These are phyloP conservation scores for Drosophila picticornis DNA, from an alignment of 2,888 invertebrate genomes.

Conservation along the genomic window DNA sequence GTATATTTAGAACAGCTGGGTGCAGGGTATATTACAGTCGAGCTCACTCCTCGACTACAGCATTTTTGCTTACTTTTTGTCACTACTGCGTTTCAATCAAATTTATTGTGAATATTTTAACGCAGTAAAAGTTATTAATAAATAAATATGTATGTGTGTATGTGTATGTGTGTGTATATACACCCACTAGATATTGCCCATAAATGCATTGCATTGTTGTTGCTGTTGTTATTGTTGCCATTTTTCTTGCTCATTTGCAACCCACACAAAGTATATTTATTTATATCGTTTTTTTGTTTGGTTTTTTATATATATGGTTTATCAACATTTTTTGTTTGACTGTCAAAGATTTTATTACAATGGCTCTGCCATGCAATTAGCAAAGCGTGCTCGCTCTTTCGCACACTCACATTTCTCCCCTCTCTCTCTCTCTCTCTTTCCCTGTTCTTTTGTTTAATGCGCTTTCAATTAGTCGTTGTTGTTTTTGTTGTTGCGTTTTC, in stretches of 20 bases:
- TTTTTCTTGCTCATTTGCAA: constrained; percentile 54
- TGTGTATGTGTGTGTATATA: constrained; percentile 12
- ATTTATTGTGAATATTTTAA: constrained; percentile 55
- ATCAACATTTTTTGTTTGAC: constrained; percentile 64
- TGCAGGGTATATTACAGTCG: background rate
- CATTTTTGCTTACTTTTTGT: background rate
- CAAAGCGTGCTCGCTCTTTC: background rate
- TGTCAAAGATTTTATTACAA: constrained; percentile 53
- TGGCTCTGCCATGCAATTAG: constrained; percentile 30
- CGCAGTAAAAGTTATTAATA: background rate
- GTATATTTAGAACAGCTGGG: background rate
- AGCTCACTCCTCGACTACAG: background rate
- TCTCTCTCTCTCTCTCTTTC: background rate
- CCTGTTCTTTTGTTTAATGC: constrained; percentile 27
- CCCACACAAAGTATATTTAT: constrained; percentile 60
- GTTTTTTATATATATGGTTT: constrained; percentile 70
- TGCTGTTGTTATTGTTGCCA: constrained; percentile 20
- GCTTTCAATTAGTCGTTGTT: constrained; percentile 35
- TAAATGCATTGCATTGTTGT: constrained; percentile 64
- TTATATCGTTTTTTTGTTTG: constrained; percentile 45
- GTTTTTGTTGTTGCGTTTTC: constrained; percentile 47
- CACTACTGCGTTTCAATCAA: constrained; percentile 16
- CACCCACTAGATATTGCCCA: constrained; percentile 62
- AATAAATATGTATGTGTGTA: background rate
- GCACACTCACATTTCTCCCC: background rate